These are phyloP conservation scores for Ptychobarbus kaznakovi DNA, from an alignment of 2,797 vertebrate species.

Conservation along the genomic window DNA sequence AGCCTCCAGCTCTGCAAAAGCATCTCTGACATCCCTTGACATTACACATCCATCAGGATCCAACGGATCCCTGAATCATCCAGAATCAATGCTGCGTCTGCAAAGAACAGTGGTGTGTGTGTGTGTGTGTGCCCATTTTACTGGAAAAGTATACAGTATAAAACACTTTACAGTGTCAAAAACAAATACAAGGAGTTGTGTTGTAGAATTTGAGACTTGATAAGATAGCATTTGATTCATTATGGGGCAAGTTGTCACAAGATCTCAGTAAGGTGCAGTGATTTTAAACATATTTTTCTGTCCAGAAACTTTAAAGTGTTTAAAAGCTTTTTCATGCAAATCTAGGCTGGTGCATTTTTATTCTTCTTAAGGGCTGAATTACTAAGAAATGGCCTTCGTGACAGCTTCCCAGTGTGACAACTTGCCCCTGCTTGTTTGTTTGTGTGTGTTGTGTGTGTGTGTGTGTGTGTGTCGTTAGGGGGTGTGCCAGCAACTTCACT, in stretches of 20 bases:
- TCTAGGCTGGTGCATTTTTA: neutral
- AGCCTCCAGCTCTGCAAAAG: conserved; percentile 18
- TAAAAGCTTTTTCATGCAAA: neutral
- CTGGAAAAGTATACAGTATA: neutral
- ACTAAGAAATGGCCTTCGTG: neutral
- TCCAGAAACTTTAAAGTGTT: too few species aligned
- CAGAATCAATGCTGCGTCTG: conserved; percentile 23
- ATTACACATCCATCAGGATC: conserved; percentile 36
- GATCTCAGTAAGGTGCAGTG: neutral
- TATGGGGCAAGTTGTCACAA: neutral
- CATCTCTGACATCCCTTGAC: conserved; percentile 10
- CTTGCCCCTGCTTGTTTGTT: neutral
- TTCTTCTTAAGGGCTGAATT: neutral
- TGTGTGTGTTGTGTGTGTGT: neutral
- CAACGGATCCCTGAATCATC: conserved; percentile 27
- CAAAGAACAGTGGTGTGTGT: conserved; percentile 8
- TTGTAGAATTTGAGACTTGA: neutral
- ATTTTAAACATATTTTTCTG: neutral
- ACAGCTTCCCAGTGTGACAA: neutral
- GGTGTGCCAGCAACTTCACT: neutral
- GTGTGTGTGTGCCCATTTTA: conserved; percentile 9
- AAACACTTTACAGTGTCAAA: neutral
- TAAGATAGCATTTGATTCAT: neutral
- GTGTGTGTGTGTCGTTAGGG: neutral
- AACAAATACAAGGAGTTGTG: neutral